These are phyloP conservation scores for Amblyjoppa proteus DNA, from an alignment of 2,888 invertebrate genomes.

Conservation along the genomic window DNA sequence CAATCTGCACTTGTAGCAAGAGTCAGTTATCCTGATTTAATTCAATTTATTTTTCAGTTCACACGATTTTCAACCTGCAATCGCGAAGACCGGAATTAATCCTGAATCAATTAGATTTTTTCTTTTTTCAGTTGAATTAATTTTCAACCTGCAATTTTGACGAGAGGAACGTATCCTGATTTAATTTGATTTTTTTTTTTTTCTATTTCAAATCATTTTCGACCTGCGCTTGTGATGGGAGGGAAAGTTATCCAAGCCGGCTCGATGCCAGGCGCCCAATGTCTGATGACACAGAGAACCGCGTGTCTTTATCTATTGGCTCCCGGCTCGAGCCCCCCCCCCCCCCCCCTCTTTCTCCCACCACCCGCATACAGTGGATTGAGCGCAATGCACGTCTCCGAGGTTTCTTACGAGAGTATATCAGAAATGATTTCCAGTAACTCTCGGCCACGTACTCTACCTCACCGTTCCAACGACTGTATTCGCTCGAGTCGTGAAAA, in stretches of 20 bases:
- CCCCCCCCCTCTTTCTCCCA: neutral
- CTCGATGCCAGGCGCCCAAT: conserved; percentile 26
- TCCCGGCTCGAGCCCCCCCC: neutral
- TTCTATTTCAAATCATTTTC: neutral
- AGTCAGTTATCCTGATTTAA: no score
- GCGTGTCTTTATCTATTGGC: conserved; percentile 14
- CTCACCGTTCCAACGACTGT: neutral
- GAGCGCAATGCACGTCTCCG: neutral
- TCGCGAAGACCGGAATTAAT: no score
- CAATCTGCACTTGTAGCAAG: no score
- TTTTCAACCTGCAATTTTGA: no score
- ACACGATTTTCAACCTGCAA: no score
- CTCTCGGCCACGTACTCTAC: neutral
- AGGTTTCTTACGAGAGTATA: conserved; percentile 4
- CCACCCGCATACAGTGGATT: neutral
- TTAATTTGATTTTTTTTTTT: neutral
- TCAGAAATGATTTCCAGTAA: conserved; percentile 17
- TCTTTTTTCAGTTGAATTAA: no score
- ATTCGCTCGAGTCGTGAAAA: conserved; percentile 7
- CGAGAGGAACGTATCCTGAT: neutral
- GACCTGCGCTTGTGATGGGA: conserved; percentile 1
- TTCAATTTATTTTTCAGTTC: no score
- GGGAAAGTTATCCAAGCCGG: conserved; percentile 14
- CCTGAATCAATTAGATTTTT: no score
- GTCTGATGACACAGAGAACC: conserved; percentile 20